Evolutionary conservation across 2,113 vertebrate species (phyloP), one percentile per base, ranked within the genome.

Genomic region (Otus sunia): DNA sequence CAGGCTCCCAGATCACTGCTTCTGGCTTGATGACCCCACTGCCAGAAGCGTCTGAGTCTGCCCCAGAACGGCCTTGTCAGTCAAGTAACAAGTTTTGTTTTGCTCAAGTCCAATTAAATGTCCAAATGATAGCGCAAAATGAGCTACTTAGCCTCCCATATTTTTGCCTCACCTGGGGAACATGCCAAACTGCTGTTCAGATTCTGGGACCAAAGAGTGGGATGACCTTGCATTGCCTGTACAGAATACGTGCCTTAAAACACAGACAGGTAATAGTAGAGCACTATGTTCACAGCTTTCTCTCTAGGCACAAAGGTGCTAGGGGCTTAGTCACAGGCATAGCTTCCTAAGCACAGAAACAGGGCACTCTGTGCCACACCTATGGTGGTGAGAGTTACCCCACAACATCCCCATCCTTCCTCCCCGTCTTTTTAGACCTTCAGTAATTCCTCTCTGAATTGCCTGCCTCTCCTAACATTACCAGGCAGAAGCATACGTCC

Each of bases 401-500:
- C 1, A 2, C 2, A 11, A 71, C 34, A n/a, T 50, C 50, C 62
- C 39, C 49, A 13, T 29, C 71, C 92, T 92, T 67, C 63, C 63
- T 84, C 62, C 56, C 41, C 2, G 3, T 81, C 75, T 60, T 80
- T 79, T 66, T 8, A 95, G 91, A 68, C 91, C 85, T 95, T 95
- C 63, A 45, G 87, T 92, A 97, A 95, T 86, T 93, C 96, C 88
- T 45, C 49, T 41, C 85, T 47, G 88, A 78, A 94, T 92, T 69
- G 93, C 86, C 87, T 86, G 92, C 87, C 89, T 93, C 94, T 94
- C 59, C 47, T 21, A 73, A 66, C 71, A 60, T 60, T 86, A 92
- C 94, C 96, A 88, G 96, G 85, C 96, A 91, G 82, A 73, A 67
- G 82, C 19, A 63, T 29, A 83, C 41, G 45, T 97, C 88, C 92